Evolutionary conservation across 2,113 vertebrate genomes (phyloP).

Genomic region (Delphinus delphis): DNA sequence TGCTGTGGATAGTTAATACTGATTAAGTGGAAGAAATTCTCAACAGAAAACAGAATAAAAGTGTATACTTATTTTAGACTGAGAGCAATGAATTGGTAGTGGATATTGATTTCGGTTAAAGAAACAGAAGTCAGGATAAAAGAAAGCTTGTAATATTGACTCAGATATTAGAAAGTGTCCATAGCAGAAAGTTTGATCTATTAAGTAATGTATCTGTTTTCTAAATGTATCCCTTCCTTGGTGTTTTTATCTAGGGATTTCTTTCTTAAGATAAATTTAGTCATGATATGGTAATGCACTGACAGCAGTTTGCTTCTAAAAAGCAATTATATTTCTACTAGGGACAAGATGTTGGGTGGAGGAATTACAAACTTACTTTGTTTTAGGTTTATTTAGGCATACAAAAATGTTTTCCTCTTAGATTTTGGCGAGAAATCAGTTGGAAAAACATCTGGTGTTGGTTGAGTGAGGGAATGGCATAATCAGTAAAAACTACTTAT

Average conservation of each 20-base stretch:
- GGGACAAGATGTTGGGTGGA: constrained; percentile 48
- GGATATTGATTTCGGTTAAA: constrained; percentile 18
- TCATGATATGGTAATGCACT: constrained; percentile 17
- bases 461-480: constrained; percentile 57
- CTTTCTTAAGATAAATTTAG: constrained; percentile 52
- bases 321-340: constrained; percentile 49
- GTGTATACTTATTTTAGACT: not conserved
- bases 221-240: not conserved
- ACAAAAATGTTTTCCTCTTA: constrained; percentile 54
- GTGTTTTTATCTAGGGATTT: constrained; percentile 55
- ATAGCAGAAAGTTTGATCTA: constrained; percentile 45
- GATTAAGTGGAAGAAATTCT: not conserved
- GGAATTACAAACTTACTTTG: constrained; percentile 50
- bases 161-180: constrained; percentile 36
- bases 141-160: not conserved
- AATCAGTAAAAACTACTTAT: constrained; percentile 63
- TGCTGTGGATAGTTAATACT: not conserved
- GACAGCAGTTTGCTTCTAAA: constrained; percentile 37
- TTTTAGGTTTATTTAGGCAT: constrained; percentile 62
- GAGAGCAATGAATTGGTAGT: not conserved
- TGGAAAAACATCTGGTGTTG: constrained; percentile 54
- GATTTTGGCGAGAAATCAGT: constrained; percentile 14
- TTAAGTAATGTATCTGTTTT: constrained; percentile 48
- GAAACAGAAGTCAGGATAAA: constrained; percentile 38
- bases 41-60: constrained; percentile 18